Evolutionary conservation across 1,140 invertebrate species (phyloP).

Genomic region (Lepidurus apus): DNA sequence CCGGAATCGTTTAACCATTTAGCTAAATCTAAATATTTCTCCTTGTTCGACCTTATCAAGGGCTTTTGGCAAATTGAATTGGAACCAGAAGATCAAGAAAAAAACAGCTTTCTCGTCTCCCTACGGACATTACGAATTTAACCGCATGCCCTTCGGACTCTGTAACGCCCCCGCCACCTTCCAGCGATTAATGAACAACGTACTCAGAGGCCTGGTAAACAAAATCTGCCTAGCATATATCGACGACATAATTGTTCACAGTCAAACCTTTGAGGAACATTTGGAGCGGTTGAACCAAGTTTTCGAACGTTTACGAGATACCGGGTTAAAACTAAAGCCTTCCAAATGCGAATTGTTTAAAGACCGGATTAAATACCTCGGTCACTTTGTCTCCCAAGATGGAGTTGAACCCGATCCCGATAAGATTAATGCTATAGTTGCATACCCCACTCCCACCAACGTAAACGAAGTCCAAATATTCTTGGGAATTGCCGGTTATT

Average conservation of each 20-base stretch:
- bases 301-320: constrained; percentile 38
- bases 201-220: no score
- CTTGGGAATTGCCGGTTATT: no score
- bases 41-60: constrained; percentile 43
- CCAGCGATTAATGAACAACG: no score
- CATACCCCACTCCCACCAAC: no score
- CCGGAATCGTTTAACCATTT: constrained; percentile 46
- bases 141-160: constrained; percentile 47
- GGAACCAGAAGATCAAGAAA: constrained; percentile 39
- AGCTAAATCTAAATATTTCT: constrained; percentile 42
- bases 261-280: constrained; percentile 45
- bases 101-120: constrained; percentile 47
- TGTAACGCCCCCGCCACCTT: constrained; percentile 47
- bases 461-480: no score
- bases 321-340: constrained; percentile 28
- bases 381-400: constrained; percentile 40
- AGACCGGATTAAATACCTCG: constrained; percentile 41
- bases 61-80: constrained; percentile 50
- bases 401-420: constrained; percentile 42
- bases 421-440: constrained; percentile 43
- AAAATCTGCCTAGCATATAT: no score
- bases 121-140: constrained; percentile 45
- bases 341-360: constrained; percentile 42
- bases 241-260: no score
- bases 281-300: constrained; percentile 41